These are phyloP conservation scores for Balaenoptera acutorostrata DNA, from an alignment of 2,113 vertebrate species.

Conservation along the genomic window DNA sequence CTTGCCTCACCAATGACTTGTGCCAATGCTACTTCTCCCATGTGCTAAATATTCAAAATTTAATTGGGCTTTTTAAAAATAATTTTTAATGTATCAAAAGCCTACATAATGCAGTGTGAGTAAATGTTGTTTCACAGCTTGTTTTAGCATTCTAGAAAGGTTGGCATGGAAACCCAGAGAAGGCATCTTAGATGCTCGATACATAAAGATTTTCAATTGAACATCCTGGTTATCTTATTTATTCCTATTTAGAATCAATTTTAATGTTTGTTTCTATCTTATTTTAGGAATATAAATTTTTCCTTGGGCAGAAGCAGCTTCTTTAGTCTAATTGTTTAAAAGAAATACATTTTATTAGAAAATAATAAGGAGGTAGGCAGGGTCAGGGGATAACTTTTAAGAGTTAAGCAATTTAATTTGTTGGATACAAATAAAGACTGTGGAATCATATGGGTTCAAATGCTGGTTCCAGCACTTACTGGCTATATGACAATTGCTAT, in stretches of 20 bases:
- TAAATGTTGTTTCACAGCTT: slow-evolving; percentile 50
- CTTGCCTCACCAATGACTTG: neutral
- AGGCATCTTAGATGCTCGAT: slow-evolving; percentile 27
- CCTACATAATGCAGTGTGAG: slow-evolving; percentile 4
- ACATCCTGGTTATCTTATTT: neutral
- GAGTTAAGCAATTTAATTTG: neutral
- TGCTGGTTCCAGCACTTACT: neutral
- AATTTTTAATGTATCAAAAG: slow-evolving; percentile 18
- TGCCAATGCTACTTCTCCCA: neutral
- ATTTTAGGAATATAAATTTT: neutral
- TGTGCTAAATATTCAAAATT: slow-evolving; percentile 23
- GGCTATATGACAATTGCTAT: neutral
- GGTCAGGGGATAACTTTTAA: neutral
- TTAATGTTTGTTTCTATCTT: neutral
- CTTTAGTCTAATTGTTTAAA: neutral
- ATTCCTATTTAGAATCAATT: neutral
- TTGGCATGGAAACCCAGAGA: slow-evolving; percentile 54
- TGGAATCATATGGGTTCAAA: neutral
- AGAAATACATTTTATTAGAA: neutral
- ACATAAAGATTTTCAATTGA: slow-evolving; percentile 36
- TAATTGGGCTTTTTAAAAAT: slow-evolving; percentile 8
- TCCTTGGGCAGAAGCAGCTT: neutral
- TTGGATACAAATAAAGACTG: neutral
- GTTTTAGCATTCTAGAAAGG: slow-evolving; percentile 17
- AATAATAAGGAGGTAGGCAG: neutral